Evolutionary conservation across 2,113 vertebrate species (phyloP), one percentile per base, ranked within the genome.

Genomic region (Lates calcarifer): DNA sequence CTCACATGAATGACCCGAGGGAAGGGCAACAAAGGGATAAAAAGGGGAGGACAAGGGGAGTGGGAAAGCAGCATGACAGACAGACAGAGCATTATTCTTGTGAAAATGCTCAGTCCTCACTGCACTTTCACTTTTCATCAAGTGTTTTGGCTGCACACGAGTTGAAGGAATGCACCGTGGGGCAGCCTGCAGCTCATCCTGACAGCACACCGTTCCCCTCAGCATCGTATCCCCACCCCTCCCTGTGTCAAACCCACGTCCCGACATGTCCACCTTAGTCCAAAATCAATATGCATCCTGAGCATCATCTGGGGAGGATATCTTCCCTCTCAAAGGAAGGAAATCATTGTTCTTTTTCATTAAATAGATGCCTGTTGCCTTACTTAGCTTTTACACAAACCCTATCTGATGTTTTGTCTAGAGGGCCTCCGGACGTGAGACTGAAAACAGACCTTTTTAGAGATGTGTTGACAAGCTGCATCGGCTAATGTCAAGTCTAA

Each of bases 151-250:
- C 90, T 91, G 86, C 84, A 84, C 79, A 86, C 11, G 74, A 68
- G 60, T 65, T 81, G 86, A 79, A 94, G 88, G 94, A 94, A 95
- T 95, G 87, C 90, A 90, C 93, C 83, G 80, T 64, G 10, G 90
- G 92, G 91, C 90, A 87, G 84, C 86, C 82, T 85, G 80, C 72
- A 72, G 87, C 86, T 92, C 79, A 81, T 77, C 62, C 53, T 68
- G 76, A 80, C 85, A 69, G 74, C 15, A 20, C 57, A 71, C 71
- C 24, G 10, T 56, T 72, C 28, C 68, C 49, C 82, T 75, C 47
- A 24, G 77, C 66, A 61, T 76, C 51, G 3, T 69, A 49, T 60
- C 79, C n/a, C 47, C 26, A 15, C 47, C 77, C 76, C 45, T 56
- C 56, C 78, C 77, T 61, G 61, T 15, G 17, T 81, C 77, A 47